Evolutionary conservation across 2,113 vertebrate species (phyloP).

Genomic region (Eira barbara): DNA sequence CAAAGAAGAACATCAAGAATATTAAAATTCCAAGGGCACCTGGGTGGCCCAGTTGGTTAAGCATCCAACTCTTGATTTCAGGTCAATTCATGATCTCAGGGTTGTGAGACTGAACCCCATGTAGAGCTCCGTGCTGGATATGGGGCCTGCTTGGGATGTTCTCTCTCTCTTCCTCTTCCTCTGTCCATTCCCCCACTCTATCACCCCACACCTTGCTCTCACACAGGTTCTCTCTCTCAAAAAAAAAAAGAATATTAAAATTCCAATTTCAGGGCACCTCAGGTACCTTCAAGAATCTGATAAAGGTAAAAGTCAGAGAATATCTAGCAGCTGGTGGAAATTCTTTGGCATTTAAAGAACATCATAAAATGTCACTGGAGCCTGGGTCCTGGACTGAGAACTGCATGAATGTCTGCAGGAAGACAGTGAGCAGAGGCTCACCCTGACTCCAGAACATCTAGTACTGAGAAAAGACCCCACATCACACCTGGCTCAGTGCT

Average conservation of each 20-base stretch:
- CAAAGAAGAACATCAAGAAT: background rate
- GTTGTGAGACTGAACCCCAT: background rate
- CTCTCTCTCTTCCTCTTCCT: background rate
- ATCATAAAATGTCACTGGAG: background rate
- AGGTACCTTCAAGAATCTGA: background rate
- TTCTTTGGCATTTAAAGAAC: background rate
- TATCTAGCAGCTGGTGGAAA: background rate
- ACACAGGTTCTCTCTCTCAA: background rate
- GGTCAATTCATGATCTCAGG: background rate
- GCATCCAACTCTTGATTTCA: background rate
- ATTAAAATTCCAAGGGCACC: background rate
- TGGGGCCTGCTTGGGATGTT: background rate
- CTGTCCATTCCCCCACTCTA: background rate
- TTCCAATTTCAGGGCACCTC: background rate
- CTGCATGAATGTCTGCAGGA: background rate
- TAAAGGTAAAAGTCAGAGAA: background rate
- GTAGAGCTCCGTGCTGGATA: background rate
- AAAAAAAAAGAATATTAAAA: background rate
- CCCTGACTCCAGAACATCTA: background rate
- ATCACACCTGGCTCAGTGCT: background rate
- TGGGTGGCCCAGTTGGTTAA: background rate
- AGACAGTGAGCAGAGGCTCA: background rate
- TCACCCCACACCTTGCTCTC: background rate
- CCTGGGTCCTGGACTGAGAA: background rate
- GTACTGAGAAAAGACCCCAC: background rate